phyloP scores from a whole-genome alignment of 2,797 vertebrate genomes.

The Clarias pachynema region DNA sequence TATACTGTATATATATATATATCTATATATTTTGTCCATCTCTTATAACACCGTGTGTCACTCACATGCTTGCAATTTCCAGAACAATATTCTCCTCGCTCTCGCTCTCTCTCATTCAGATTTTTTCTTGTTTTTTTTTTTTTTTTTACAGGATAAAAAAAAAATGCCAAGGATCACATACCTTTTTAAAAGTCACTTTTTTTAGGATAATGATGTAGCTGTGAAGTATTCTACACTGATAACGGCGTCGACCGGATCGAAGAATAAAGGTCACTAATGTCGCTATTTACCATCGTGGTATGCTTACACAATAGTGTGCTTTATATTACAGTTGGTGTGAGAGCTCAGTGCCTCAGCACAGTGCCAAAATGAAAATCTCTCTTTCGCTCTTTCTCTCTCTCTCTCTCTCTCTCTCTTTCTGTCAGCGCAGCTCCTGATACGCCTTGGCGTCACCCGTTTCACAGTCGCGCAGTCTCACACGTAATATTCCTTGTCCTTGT shows the following conservation, averaged over 20 bases:
- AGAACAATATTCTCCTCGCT: constrained; percentile 65
- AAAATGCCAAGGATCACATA: constrained; percentile 86
- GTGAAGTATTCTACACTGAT: constrained; percentile 87
- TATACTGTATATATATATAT: constrained; percentile 74
- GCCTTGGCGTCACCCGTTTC: constrained; percentile 20
- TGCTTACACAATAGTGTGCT: constrained; percentile 88
- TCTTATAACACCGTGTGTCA: constrained; percentile 75
- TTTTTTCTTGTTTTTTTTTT: constrained; percentile 60
- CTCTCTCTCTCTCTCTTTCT: neutral
- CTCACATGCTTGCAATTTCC: constrained; percentile 83
- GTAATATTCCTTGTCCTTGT: constrained; percentile 99
- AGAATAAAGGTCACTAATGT: constrained; percentile 80
- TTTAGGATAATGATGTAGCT: constrained; percentile 87
- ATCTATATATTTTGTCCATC: constrained; percentile 75
- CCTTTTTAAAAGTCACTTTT: constrained; percentile 94
- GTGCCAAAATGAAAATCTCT: constrained; percentile 61
- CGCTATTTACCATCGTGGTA: constrained; percentile 78
- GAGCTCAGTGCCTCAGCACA: constrained; percentile 84
- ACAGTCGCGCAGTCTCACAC: constrained; percentile 78
- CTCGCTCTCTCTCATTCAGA: neutral
- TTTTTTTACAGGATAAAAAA: constrained; percentile 79
- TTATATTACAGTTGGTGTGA: constrained; percentile 89
- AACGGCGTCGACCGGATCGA: constrained; percentile 78
- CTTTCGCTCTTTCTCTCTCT: neutral
- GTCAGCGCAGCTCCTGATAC: constrained; percentile 48